Evolutionary conservation across 2,113 vertebrate genomes (phyloP), one percentile per base, ranked within the genome.

Genomic region (Spea multiplicata): DNA sequence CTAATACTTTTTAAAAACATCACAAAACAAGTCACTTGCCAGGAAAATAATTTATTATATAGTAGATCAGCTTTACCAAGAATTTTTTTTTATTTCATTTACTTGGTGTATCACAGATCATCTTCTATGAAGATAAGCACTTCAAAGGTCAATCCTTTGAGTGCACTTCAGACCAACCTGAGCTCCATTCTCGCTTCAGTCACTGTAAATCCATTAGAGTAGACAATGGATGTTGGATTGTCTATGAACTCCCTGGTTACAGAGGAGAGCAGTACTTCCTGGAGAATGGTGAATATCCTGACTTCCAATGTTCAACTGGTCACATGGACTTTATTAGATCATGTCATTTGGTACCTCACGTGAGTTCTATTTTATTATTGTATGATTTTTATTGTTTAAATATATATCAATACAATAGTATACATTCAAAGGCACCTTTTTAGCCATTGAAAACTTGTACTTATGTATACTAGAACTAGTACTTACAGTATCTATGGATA

Each of bases 101-200:
- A 85, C 84, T 78, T 86, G 84, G 75, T 66, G 45, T 47, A 80
- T 86, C 64, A 73, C 85, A 8, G 83, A 83, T 0, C 82, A 46
- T 0, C 84, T 86, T 64, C 61, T 64, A 64, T 9, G 61, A 92
- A 86, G 91, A 92, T 1, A 90, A 81, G 83, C 91, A 91, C 84
- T 90, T 92, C 86, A 88, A 91, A 89, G 91, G 91, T 17, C 89
- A 89, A 81, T 86, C 81, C 75, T 91, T 90, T 88, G 90, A 92
- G 80, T 90, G 89, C 84, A 85, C 84, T 81, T 88, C 81, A n/a
- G 91, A 92, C 86, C 90, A 89, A 81, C 8, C 88, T 2, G 90
- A 92, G 85, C 86, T 91, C 65, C 8, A 89, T 82, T 87, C 90
- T 79, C 87, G 87, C 89, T 84, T 92, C 86, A 88, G 85, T 86